A percentile compares a stretch with the other conserved stretches of the same genome.
phyloP scores from a whole-genome alignment of 1,140 invertebrate species.

The Pogonognathellus flavescens region DNA sequence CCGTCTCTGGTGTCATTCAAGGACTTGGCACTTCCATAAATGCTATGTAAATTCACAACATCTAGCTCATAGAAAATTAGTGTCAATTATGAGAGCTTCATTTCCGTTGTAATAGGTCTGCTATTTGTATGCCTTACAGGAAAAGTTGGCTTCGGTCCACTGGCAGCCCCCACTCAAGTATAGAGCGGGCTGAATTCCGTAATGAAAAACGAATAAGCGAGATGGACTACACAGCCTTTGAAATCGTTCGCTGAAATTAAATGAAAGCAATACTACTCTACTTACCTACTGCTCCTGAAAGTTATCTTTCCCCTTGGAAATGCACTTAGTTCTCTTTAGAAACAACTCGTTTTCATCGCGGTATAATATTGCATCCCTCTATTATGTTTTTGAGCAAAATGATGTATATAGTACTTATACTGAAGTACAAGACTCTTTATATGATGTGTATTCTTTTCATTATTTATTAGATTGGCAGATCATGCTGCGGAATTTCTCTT shows the following conservation, averaged over 20 bases:
- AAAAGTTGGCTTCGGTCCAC: slow-evolving; percentile 78
- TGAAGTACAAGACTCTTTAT: no score
- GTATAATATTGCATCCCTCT: no score
- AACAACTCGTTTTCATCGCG: no score
- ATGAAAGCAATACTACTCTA: background rate
- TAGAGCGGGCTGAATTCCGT: slow-evolving; percentile 78
- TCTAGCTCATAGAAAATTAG: background rate
- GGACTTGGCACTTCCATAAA: slow-evolving; percentile 75
- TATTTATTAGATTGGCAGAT: no score
- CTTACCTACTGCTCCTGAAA: background rate
- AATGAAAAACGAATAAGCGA: slow-evolving; percentile 71
- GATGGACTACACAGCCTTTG: slow-evolving; percentile 66
- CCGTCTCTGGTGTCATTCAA: slow-evolving; percentile 80
- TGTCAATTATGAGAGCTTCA: background rate
- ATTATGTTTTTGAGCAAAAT: no score
- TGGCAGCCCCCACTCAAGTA: slow-evolving; percentile 79
- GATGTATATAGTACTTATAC: no score
- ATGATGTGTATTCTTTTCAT: no score
- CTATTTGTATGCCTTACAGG: slow-evolving; percentile 68
- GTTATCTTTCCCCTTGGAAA: background rate
- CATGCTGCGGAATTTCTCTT: no score
- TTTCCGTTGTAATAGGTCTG: background rate
- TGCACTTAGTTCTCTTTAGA: background rate
- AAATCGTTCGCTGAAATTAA: slow-evolving; percentile 40
- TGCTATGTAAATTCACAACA: slow-evolving; percentile 13